Conservation (phyloP, 1,140 invertebrate species). For the Portunus trituberculatus region DNA sequence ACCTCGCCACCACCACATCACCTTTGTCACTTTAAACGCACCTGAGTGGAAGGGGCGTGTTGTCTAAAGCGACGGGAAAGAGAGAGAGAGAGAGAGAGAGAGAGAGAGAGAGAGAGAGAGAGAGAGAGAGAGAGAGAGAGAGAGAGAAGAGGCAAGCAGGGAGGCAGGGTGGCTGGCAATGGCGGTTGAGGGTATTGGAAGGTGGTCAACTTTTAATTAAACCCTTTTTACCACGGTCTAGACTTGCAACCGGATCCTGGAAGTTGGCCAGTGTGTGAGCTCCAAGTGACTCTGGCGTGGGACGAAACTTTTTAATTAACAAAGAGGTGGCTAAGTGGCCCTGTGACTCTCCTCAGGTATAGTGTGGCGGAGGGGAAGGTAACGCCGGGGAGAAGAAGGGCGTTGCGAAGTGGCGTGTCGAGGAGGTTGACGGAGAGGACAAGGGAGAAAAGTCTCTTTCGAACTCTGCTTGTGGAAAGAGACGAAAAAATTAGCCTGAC, state of each 20-base stretch:
- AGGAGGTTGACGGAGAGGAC: neutral
- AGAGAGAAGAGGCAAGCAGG: constrained; percentile 7
- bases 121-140: constrained; percentile 18
- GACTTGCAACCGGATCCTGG: neutral
- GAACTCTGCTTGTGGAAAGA: neutral
- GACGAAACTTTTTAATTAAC: constrained; percentile 55
- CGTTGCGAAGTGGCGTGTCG: neutral
- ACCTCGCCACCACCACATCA: no score
- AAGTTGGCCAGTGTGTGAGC: constrained; percentile 45
- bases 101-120: constrained; percentile 21
- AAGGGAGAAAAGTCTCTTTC: neutral
- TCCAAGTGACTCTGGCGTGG: constrained; percentile 43
- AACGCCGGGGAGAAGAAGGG: neutral
- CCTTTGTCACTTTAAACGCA: no score
- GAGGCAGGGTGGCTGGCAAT: neutral
- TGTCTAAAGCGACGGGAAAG: no score
- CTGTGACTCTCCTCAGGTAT: neutral
- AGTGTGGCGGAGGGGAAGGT: neutral
- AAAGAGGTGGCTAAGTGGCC: constrained; percentile 47
- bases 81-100: neutral
- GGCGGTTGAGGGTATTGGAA: constrained; percentile 28
- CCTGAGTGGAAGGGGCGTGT: no score
- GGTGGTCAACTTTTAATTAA: constrained; percentile 54
- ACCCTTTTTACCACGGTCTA: neutral
- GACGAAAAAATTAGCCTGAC: neutral